A percentile compares a stretch with the other conserved stretches of the same genome.
phyloP scores from a whole-genome alignment of 2,797 vertebrate species.

The Scolopax rusticola region DNA sequence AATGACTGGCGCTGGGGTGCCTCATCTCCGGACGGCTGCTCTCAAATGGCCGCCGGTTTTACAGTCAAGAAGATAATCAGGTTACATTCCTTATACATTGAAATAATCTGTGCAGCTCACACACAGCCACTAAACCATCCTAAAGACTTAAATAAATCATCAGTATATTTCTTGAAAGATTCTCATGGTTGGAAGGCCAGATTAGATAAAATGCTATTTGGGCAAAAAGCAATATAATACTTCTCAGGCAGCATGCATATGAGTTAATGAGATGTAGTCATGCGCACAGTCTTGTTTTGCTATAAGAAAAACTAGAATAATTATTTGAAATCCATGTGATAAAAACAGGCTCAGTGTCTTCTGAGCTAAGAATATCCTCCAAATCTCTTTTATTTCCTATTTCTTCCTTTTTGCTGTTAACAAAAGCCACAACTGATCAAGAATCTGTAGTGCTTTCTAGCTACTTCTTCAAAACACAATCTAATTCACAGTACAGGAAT shows the following conservation, averaged over 20 bases:
- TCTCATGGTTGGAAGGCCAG: neutral
- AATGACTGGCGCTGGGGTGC: neutral
- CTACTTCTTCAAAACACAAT: slow-evolving; percentile 1
- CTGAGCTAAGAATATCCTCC: slow-evolving; percentile 8
- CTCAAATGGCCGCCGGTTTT: neutral
- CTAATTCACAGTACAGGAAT: neutral
- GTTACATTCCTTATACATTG: neutral
- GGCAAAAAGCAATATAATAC: neutral
- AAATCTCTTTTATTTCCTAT: slow-evolving; percentile 20
- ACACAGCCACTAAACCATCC: neutral
- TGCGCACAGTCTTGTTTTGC: neutral
- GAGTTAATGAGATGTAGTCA: slow-evolving; percentile 4
- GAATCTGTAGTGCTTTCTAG: neutral
- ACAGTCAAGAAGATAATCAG: slow-evolving; percentile 3
- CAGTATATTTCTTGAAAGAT: neutral
- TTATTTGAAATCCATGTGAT: slow-evolving; percentile 36
- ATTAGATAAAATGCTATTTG: slow-evolving; percentile 14
- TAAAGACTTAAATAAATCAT: neutral
- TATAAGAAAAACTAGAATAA: slow-evolving; percentile 25
- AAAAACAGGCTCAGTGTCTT: slow-evolving; percentile 7
- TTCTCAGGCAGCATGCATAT: neutral
- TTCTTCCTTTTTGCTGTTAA: slow-evolving; percentile 20
- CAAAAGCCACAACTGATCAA: neutral
- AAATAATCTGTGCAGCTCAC: slow-evolving; percentile 4
- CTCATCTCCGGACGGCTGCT: neutral